phyloP scores from a whole-genome alignment of 2,888 invertebrate species.

The Empis livida region DNA sequence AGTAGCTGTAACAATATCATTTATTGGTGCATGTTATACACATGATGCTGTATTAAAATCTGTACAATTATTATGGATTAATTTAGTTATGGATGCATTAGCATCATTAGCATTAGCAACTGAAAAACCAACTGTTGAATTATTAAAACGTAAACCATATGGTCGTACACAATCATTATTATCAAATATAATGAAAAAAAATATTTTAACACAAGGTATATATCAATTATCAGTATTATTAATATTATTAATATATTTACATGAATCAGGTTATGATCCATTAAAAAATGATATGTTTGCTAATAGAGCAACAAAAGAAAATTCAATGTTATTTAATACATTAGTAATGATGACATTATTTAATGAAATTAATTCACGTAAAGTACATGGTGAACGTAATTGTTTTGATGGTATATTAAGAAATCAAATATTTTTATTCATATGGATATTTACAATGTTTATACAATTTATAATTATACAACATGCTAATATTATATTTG shows the following conservation, averaged over 20 bases:
- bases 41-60: slow-evolving; percentile 43
- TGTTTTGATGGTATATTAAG: slow-evolving; percentile 89
- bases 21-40: slow-evolving; percentile 47
- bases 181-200: slow-evolving; percentile 93
- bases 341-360: slow-evolving; percentile 99
- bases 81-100: slow-evolving; percentile 93
- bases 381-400: slow-evolving; percentile 95
- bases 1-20: slow-evolving; percentile 91
- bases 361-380: slow-evolving; percentile 97
- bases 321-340: slow-evolving; percentile 95
- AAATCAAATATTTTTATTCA: slow-evolving; percentile 91
- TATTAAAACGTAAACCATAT: slow-evolving; percentile 81
- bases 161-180: slow-evolving; percentile 91
- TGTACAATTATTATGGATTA: slow-evolving; percentile 97
- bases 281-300: slow-evolving; percentile 35
- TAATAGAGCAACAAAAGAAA: slow-evolving; percentile 77
- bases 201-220: slow-evolving; percentile 87
- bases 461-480: slow-evolving; percentile 43
- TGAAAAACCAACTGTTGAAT: slow-evolving; percentile 81
- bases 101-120: slow-evolving; percentile 90
- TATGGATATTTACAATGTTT: slow-evolving; percentile 84
- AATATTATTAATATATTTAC: no score
- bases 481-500: neutral
- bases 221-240: slow-evolving; percentile 81
- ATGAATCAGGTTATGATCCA: no score